phyloP scores from a whole-genome alignment of 2,797 vertebrate genomes.

The Poeciliopsis infans region DNA sequence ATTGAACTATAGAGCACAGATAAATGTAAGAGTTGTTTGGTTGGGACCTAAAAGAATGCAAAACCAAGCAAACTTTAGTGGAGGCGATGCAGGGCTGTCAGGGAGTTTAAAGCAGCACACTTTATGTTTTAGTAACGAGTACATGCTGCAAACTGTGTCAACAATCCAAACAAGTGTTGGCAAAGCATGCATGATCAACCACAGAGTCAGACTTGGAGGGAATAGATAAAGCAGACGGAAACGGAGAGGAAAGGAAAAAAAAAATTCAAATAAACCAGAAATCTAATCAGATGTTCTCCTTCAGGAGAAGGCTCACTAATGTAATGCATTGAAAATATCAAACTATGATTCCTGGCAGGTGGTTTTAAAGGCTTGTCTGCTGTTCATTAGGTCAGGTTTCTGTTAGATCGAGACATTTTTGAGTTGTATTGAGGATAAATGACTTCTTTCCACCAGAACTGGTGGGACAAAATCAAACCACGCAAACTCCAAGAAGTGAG shows the following conservation, averaged over 20 bases:
- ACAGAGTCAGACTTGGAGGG: slow-evolving; percentile 31
- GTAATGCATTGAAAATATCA: background rate
- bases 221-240: slow-evolving; percentile 33
- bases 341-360: background rate
- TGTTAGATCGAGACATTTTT: background rate
- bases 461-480: background rate
- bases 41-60: slow-evolving; percentile 59
- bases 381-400: background rate
- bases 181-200: slow-evolving; percentile 33
- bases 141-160: slow-evolving; percentile 47
- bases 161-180: slow-evolving; percentile 41
- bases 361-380: background rate
- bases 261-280: background rate
- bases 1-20: background rate
- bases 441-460: background rate
- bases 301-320: background rate
- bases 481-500: too few relatives aligned
- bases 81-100: slow-evolving; percentile 40
- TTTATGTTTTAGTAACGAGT: slow-evolving; percentile 74
- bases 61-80: slow-evolving; percentile 70
- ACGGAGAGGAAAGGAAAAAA: slow-evolving; percentile 9
- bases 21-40: slow-evolving; percentile 13
- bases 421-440: background rate
- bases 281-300: slow-evolving; percentile 1
- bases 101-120: slow-evolving; percentile 54